Percentiles rank a stretch among this genome's conserved stretches.
Conservation (phyloP, 1,140 invertebrate genomes). For the Augochlora pura region DNA sequence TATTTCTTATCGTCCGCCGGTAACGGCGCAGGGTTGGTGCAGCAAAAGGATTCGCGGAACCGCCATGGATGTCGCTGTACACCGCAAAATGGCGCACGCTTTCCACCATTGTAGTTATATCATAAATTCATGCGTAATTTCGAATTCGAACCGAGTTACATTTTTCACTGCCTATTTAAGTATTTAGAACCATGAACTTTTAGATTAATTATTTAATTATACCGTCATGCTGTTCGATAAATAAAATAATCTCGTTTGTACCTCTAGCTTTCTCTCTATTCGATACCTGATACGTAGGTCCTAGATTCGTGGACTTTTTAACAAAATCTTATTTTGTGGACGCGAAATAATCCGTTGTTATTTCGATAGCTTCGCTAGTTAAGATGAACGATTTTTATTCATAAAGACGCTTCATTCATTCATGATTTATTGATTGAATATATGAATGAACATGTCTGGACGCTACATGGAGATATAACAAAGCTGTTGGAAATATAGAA, state of each 20-base stretch:
- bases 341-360: no score
- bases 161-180: background rate
- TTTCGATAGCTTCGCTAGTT: no score
- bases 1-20: conserved; percentile 3
- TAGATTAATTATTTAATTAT: background rate
- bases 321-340: background rate
- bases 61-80: background rate
- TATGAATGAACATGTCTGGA: no score
- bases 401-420: no score
- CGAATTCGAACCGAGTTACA: background rate
- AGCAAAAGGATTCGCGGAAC: background rate
- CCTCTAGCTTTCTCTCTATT: background rate
- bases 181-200: background rate
- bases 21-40: background rate
- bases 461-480: background rate
- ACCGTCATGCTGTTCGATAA: background rate
- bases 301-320: background rate
- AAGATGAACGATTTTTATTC: no score
- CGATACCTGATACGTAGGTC: background rate
- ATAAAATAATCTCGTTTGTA: background rate
- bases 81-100: background rate
- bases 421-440: no score
- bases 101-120: background rate
- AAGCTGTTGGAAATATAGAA: no score
- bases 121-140: background rate